Conservation (phyloP, 2,113 vertebrate genomes). For the Dendropsophus ebraccatus region DNA sequence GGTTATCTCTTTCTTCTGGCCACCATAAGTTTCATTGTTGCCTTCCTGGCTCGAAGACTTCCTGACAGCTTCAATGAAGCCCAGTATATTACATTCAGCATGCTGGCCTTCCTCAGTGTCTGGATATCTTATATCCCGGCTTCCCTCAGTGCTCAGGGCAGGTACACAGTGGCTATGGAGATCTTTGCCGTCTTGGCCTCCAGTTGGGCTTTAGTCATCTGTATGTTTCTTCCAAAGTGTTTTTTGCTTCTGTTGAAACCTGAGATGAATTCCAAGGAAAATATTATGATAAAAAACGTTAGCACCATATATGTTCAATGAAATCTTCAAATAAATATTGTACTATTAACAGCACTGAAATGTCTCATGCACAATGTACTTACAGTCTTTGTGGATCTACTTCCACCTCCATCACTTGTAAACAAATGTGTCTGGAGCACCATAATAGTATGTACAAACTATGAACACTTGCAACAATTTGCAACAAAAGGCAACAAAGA, state of each 20-base stretch:
- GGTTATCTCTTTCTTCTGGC: constrained; percentile 52
- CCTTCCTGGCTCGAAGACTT: constrained; percentile 52
- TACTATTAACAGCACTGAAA: no score
- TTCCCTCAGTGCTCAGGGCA: background rate
- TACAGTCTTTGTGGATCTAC: no score
- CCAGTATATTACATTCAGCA: constrained; percentile 61
- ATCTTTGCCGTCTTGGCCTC: background rate
- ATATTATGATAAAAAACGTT: background rate
- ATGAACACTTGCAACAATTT: no score
- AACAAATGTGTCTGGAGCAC: no score
- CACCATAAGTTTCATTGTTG: constrained; percentile 49
- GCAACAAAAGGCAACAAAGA: no score
- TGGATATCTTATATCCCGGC: constrained; percentile 55
- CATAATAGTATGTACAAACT: no score
- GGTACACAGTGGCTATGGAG: constrained; percentile 5
- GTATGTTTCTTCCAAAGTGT: background rate
- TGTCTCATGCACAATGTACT: no score
- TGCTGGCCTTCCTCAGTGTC: constrained; percentile 60
- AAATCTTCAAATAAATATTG: no score
- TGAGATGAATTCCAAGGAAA: background rate
- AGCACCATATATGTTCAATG: background rate
- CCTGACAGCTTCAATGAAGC: constrained; percentile 62
- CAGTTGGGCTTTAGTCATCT: background rate
- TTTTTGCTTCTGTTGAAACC: background rate
- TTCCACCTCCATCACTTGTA: no score